Percentiles rank a stretch among this genome's conserved stretches.
phyloP scores from a whole-genome alignment of 1,140 invertebrate genomes.

The Drosophila repleta region DNA sequence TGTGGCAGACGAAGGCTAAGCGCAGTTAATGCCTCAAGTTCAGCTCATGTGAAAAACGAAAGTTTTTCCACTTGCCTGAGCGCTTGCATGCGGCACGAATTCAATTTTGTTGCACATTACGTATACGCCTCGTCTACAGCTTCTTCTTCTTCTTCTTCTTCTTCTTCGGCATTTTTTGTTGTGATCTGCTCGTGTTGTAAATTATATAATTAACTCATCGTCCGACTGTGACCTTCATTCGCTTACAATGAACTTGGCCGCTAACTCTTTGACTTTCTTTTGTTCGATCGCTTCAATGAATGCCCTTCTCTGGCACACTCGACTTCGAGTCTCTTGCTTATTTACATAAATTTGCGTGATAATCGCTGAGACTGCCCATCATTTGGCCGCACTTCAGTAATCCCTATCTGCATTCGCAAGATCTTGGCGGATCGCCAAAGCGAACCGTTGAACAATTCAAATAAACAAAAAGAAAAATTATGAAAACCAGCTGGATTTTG shows the following conservation, averaged over 20 bases:
- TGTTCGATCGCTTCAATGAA: conserved; percentile 31
- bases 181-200: neutral
- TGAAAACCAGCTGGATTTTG: conserved; percentile 20
- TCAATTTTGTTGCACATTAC: conserved; percentile 43
- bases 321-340: conserved; percentile 18
- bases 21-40: conserved; percentile 4
- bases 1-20: conserved; percentile 13
- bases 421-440: conserved; percentile 25
- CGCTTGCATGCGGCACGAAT: conserved; percentile 67
- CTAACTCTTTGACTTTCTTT: conserved; percentile 49
- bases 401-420: conserved; percentile 6
- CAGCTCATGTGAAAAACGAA: conserved; percentile 54
- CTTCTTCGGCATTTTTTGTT: neutral
- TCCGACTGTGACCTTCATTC: conserved; percentile 60
- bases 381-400: conserved; percentile 39
- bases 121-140: conserved; percentile 40
- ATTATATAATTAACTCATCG: conserved; percentile 62
- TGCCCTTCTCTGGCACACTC: neutral
- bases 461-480: neutral
- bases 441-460: conserved; percentile 2
- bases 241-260: conserved; percentile 71
- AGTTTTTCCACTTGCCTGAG: conserved; percentile 38
- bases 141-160: conserved; percentile 30
- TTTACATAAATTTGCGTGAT: conserved; percentile 61
- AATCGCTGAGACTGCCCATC: conserved; percentile 61